These are phyloP conservation scores for Chloromyia formosa DNA, from an alignment of 2,888 invertebrate genomes.

Conservation along the genomic window DNA sequence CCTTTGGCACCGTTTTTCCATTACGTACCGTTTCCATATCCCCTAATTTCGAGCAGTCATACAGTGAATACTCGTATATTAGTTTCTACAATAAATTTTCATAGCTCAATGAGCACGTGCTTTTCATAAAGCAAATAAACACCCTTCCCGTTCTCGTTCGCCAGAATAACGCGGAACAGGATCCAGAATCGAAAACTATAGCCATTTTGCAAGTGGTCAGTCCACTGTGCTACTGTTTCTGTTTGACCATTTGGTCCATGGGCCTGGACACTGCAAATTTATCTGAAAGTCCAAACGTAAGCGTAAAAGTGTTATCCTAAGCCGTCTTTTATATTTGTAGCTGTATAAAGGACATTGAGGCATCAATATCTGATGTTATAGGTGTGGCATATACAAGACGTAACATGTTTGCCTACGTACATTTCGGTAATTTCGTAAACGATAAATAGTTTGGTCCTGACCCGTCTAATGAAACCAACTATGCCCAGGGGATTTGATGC, in stretches of 20 bases:
- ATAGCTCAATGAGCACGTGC: constrained; percentile 30
- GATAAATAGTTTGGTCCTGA: constrained; percentile 38
- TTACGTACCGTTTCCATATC: too few species aligned
- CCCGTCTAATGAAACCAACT: constrained; percentile 40
- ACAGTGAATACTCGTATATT: too few species aligned
- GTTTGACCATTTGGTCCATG: constrained; percentile 14
- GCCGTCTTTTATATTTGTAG: neutral
- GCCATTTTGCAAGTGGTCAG: constrained; percentile 1
- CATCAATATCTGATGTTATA: neutral
- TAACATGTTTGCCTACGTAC: constrained; percentile 19
- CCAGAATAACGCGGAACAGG: neutral
- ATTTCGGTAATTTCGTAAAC: constrained; percentile 38
- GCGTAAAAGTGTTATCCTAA: constrained; percentile 19
- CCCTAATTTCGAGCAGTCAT: too few species aligned
- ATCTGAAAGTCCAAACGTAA: constrained; percentile 33
- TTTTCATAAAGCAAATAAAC: constrained; percentile 19
- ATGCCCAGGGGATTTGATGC: constrained; percentile 27
- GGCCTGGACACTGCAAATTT: constrained; percentile 20
- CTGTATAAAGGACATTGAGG: neutral
- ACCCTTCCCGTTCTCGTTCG: neutral
- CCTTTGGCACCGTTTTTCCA: too few species aligned
- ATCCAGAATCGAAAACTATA: neutral
- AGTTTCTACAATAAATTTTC: constrained; percentile 22
- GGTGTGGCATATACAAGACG: neutral
- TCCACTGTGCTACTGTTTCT: too few species aligned